Conservation (phyloP, 2,113 vertebrate species). For the Nothocercus nigrocapillus region DNA sequence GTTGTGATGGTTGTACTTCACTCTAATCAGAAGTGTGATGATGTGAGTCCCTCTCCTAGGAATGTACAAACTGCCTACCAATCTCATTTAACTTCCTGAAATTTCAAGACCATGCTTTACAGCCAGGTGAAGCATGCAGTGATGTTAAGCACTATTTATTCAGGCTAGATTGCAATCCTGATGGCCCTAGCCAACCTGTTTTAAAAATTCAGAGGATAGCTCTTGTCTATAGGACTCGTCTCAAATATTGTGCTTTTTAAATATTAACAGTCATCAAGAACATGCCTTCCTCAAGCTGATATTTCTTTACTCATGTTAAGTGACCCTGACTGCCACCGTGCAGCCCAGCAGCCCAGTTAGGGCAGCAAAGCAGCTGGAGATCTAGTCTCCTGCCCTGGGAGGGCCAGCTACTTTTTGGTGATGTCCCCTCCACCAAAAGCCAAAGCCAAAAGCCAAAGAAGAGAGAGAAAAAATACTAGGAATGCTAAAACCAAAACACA, state of each 20-base stretch:
- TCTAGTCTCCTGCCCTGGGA: background rate
- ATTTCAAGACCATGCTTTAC: background rate
- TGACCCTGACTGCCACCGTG: background rate
- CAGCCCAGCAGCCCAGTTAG: background rate
- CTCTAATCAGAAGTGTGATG: background rate
- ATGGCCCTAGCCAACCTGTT: background rate
- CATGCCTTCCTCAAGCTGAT: background rate
- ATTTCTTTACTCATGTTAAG: background rate
- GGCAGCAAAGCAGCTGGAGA: background rate
- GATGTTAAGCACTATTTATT: background rate
- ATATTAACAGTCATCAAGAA: background rate
- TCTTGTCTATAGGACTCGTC: background rate
- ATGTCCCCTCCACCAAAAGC: background rate
- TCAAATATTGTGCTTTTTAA: background rate
- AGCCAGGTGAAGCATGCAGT: background rate
- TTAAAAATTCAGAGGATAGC: background rate
- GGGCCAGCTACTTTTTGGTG: background rate
- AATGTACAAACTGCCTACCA: background rate
- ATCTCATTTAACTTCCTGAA: background rate
- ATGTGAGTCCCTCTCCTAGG: background rate
- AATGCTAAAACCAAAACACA: background rate
- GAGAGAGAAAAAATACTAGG: too few relatives aligned
- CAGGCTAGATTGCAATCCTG: background rate
- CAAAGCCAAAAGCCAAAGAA: too few relatives aligned
- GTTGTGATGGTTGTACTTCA: accelerated